These are phyloP conservation scores for Dolichallabes microphthalmus DNA, from an alignment of 2,113 vertebrate species.

Conservation along the genomic window DNA sequence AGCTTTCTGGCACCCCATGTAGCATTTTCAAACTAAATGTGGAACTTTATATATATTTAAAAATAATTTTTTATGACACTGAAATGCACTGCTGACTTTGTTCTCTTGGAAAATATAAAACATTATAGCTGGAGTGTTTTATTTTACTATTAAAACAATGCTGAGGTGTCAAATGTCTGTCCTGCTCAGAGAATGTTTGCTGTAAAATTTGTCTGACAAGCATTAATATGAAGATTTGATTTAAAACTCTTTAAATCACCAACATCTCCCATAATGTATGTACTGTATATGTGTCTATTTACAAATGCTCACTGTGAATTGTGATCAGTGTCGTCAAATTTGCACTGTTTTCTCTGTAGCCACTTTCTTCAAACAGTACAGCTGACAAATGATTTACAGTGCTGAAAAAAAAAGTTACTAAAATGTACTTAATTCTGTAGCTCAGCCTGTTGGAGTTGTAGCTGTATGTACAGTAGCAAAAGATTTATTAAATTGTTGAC, in stretches of 20 bases:
- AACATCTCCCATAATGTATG: not conserved
- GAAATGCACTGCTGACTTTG: not conserved
- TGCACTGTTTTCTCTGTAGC: not conserved
- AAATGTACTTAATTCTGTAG: not conserved
- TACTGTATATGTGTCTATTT: not conserved
- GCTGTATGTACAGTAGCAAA: not conserved
- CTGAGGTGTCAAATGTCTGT: not conserved
- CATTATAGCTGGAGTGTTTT: conserved; percentile 12
- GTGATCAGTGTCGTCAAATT: conserved; percentile 9
- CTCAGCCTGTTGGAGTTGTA: conserved; percentile 4
- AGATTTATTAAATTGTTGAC: not conserved
- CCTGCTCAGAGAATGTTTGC: not conserved
- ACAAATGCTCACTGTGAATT: conserved; percentile 7
- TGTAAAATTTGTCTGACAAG: conserved; percentile 5
- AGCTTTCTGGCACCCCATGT: conserved; percentile 30
- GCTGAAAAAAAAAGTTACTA: not conserved
- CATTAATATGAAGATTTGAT: not conserved
- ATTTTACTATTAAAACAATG: conserved; percentile 13
- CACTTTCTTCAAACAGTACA: conserved; percentile 11
- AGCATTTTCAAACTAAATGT: conserved; percentile 34
- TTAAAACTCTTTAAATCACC: not conserved
- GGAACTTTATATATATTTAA: conserved; percentile 28
- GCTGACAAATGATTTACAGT: conserved; percentile 2
- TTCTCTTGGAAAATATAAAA: not conserved
- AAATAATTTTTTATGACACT: not conserved